A percentile compares a stretch with the other conserved stretches of the same genome.
Conservation (phyloP, 2,888 invertebrate genomes). For the Papilio demoleus region DNA sequence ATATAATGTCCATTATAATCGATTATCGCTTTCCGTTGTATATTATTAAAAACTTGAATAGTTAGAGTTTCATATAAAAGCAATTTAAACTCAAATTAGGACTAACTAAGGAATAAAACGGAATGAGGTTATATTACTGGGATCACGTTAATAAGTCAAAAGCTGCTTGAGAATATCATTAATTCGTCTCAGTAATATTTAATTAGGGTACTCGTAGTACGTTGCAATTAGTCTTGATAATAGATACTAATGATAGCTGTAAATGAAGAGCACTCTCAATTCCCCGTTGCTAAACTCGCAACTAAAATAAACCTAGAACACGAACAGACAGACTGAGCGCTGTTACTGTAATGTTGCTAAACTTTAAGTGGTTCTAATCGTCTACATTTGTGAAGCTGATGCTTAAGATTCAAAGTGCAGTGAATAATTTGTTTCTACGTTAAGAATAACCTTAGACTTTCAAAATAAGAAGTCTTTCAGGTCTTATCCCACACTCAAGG, state of each 20-base stretch:
- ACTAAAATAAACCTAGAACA: constrained; percentile 21
- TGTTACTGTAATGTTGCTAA: constrained; percentile 13
- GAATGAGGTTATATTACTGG: background rate
- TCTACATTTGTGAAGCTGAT: too few relatives aligned
- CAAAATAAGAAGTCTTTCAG: too few relatives aligned
- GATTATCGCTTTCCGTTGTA: too few relatives aligned
- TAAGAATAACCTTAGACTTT: too few relatives aligned
- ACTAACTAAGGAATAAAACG: background rate
- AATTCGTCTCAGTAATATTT: constrained; percentile 12
- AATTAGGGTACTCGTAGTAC: constrained; percentile 8
- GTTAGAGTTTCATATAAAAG: too few relatives aligned
- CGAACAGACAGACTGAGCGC: constrained; percentile 17
- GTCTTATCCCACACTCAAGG: too few relatives aligned
- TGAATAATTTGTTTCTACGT: too few relatives aligned
- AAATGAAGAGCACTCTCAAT: constrained; percentile 27
- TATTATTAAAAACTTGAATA: too few relatives aligned
- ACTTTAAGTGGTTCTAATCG: too few relatives aligned
- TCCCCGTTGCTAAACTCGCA: constrained; percentile 25
- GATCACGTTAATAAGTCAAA: background rate
- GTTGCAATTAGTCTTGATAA: constrained; percentile 19
- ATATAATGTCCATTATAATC: too few relatives aligned
- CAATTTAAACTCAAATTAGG: too few relatives aligned
- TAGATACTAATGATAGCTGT: constrained; percentile 14
- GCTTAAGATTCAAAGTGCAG: too few relatives aligned
- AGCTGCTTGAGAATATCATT: background rate